Conservation (phyloP, 2,797 vertebrate genomes). For the Spinus olivaceus region DNA sequence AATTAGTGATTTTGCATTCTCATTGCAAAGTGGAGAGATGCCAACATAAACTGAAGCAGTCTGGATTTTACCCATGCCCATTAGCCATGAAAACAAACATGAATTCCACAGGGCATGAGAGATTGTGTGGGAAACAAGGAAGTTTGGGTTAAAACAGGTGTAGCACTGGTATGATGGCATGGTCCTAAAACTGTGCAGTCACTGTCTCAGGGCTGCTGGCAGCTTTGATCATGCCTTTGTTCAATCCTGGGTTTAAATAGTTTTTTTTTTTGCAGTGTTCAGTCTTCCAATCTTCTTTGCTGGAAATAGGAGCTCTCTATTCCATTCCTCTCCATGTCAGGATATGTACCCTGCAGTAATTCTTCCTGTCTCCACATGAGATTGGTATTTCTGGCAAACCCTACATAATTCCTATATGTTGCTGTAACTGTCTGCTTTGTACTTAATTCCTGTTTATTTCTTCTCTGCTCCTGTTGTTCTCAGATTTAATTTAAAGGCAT, state of each 20-base stretch:
- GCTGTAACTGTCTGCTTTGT: not conserved
- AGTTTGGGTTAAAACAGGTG: not conserved
- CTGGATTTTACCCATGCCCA: not conserved
- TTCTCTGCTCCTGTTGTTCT: not conserved
- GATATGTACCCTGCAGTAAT: not conserved
- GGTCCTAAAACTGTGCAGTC: not conserved
- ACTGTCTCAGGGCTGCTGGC: not conserved
- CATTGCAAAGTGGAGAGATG: not conserved
- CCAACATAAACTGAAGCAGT: not conserved
- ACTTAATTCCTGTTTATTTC: not conserved
- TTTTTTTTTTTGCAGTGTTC: not conserved
- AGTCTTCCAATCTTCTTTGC: not conserved
- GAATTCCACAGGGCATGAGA: not conserved
- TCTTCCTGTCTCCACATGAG: conserved; percentile 48
- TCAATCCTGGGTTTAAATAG: not conserved
- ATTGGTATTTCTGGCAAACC: conserved; percentile 43
- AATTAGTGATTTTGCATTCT: not conserved
- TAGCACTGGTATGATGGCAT: not conserved
- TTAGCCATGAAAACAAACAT: not conserved
- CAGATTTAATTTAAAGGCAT: conserved; percentile 5
- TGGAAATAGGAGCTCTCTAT: not conserved
- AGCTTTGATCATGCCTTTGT: not conserved
- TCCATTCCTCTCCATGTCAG: not conserved
- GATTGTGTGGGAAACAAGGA: not conserved
- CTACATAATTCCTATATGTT: conserved; percentile 23